Evolutionary conservation across 2,888 invertebrate species (phyloP).

Genomic region (Blera fallax): DNA sequence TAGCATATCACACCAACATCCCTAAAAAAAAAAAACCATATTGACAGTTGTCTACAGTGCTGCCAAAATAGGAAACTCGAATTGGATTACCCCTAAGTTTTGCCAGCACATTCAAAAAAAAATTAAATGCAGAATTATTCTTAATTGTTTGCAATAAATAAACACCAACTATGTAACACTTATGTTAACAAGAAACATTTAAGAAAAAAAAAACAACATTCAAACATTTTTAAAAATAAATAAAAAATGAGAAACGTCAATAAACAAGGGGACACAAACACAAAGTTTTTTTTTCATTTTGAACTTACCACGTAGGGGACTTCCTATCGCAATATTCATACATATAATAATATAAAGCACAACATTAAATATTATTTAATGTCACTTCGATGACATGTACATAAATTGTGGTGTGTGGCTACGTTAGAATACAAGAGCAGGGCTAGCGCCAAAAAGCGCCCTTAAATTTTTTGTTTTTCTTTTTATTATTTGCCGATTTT

Average conservation of each 20-base stretch:
- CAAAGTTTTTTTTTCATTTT: slow-evolving; percentile 16
- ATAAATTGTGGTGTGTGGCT: slow-evolving; percentile 40
- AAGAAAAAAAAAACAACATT: slow-evolving; percentile 25
- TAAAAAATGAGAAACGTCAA: not conserved
- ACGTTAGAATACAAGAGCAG: slow-evolving; percentile 4
- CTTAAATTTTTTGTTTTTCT: not conserved
- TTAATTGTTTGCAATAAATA: slow-evolving; percentile 6
- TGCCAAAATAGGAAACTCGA: too few relatives aligned
- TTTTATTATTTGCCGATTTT: slow-evolving; percentile 24
- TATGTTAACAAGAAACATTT: slow-evolving; percentile 14
- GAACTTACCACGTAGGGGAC: slow-evolving; percentile 69
- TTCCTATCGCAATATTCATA: slow-evolving; percentile 73
- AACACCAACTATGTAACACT: slow-evolving; percentile 47
- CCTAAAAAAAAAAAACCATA: too few relatives aligned
- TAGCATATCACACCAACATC: too few relatives aligned
- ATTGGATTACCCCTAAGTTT: not conserved
- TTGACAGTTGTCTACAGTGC: too few relatives aligned
- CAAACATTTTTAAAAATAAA: slow-evolving; percentile 11
- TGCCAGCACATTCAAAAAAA: not conserved
- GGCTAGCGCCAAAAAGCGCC: not conserved
- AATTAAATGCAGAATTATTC: not conserved
- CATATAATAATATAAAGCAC: slow-evolving; percentile 72
- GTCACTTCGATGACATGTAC: slow-evolving; percentile 63
- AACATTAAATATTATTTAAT: slow-evolving; percentile 70
- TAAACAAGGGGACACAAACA: not conserved